Evolutionary conservation across 2,113 vertebrate genomes (phyloP), one percentile per base, ranked within the genome.

Genomic region (Aleadryas rufinucha): DNA sequence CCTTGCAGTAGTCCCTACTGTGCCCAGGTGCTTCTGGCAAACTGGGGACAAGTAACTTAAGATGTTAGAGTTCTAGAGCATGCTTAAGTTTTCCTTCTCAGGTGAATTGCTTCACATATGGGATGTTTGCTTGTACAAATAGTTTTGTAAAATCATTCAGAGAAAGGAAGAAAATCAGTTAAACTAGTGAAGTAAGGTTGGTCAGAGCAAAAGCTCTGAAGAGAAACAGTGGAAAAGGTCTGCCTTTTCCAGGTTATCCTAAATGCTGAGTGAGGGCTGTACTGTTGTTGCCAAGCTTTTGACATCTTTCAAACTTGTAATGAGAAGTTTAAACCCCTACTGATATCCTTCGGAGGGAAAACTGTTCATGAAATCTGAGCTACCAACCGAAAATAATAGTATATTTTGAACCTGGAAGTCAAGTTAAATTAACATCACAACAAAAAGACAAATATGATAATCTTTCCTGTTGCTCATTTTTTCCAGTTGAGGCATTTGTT

Each of bases 361-460:
- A 41, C 75, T 95, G 82, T 56, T 97, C 92, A 33, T 65, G 80
- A 96, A 95, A 81, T 24, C 14, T 33, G 50, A 93, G 27, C 54
- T 93, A 59, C 65, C 87, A 95, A 77, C 10, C 10, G 26, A 81
- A 93, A 89, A 56, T 61, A 54, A 83, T 41, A 47, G n/a, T 60
- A 16, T 85, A 30, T 60, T 95, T 77, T 95, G 63, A 84, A 94
- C 42, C 41, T 92, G 75, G 33, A 44, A 94, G 31, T 90, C 26
- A 1, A 85, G 47, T 77, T 90, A 63, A 56, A 84, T 83, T 74
- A 95, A 76, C 9, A 7, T 93, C 42, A 76, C 15, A 21, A 60
- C n/a, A 64, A 75, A 49, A 93, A 95, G 49, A 70, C 50, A 81
- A 91, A 60, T 53, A 47, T 1, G 33, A 86, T 90, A 86, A 96